Evolutionary conservation across 1,140 invertebrate species (phyloP).

Genomic region (Asobara japonica): DNA sequence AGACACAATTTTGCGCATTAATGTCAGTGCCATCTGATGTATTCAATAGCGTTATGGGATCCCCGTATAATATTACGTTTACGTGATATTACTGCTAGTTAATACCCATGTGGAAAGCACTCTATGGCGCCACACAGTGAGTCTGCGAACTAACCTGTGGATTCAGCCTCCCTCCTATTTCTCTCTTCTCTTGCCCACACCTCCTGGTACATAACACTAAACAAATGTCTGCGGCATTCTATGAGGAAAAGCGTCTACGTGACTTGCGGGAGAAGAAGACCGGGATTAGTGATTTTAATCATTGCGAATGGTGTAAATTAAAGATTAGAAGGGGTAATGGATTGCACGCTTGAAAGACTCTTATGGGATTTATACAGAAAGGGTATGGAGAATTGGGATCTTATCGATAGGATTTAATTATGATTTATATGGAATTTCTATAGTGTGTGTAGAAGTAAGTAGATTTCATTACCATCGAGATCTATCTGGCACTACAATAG

Average conservation of each 20-base stretch:
- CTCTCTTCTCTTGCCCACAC: neutral
- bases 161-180: neutral
- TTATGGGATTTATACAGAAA: no score
- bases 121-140: neutral
- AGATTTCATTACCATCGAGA: no score
- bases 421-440: no score
- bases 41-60: neutral
- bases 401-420: no score
- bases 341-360: no score
- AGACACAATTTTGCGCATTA: neutral
- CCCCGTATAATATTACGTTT: neutral
- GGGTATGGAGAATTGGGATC: no score
- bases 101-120: slow-evolving; percentile 1
- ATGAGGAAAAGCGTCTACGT: neutral
- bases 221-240: neutral
- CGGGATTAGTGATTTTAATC: neutral
- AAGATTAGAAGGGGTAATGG: no score
- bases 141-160: neutral
- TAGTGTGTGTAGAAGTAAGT: no score
- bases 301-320: neutral
- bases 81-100: neutral
- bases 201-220: neutral
- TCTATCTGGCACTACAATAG: no score
- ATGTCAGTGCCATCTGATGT: neutral
- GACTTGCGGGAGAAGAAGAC: neutral